Base-by-base conservation (phyloP, 2,797 vertebrate genomes). In the Spondyliosoma cantharus region DNA sequence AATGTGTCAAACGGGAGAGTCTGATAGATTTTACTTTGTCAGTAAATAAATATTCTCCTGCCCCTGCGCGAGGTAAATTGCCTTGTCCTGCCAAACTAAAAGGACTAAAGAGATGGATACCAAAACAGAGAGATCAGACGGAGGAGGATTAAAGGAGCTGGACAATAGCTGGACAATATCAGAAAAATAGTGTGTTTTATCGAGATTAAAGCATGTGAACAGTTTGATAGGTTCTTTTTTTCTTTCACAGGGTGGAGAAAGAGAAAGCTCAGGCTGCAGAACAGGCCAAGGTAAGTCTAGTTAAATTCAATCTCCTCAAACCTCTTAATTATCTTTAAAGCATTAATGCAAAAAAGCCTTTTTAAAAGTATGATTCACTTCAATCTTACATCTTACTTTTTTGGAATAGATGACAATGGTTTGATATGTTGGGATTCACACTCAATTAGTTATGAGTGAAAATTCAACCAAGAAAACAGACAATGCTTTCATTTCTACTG, bases 221-320 rank as follows among this genome's bases (percentile, higher is more conserved):
- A 49, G 4, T 27, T 32, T 66, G 19, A 61, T 15, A 1, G 16
- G 15, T 29, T 22, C 7, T 32, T 27, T 64, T 43, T 82, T 29
- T 53, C 1, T 80, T 74, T 80, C 85, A 72, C 92, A 99, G 98
- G 93, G 97, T 99, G 89, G 98, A 99, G 93, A 98, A 97, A 85
- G 98, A 99, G 94, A 99, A 99, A 92, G 97, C 96, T 68, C 97
- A 98, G 90, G 97, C 97, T 65, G 97, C 95, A 78, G 97, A 99
- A 82, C 97, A 98, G 93, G 96, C 96, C 79, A 99, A 98, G 95
- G 96, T 97, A 91, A 96, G 96, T 61, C 22, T 13, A 15, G 2
- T 53, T 72, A 42, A 45, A 15, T 37, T 37, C 37, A 37, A 11
- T 37, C 9, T 37, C 37, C 37, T 8, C 37, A 37, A 37, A 37